Evolutionary conservation across 2,797 vertebrate genomes (phyloP).

Genomic region (Jordanella pulchra): DNA sequence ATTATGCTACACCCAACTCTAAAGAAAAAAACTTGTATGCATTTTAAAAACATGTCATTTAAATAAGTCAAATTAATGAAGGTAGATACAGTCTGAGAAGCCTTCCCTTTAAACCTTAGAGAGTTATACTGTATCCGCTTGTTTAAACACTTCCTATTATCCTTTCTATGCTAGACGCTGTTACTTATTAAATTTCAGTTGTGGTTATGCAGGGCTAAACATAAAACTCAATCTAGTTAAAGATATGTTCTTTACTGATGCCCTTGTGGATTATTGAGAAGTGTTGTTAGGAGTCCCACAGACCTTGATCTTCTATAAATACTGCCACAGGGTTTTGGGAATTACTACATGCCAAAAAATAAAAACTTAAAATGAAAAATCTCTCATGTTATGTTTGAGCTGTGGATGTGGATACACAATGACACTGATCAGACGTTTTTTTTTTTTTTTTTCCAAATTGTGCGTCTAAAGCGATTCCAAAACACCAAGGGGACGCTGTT

Average conservation of each 20-base stretch:
- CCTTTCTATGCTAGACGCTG: not conserved
- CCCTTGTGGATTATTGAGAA: not conserved
- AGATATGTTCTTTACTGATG: not conserved
- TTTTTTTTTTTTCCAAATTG: too few species aligned
- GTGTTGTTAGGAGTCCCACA: not conserved
- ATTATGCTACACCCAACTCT: not conserved
- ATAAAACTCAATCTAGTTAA: not conserved
- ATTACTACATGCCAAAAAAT: not conserved
- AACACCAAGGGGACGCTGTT: too few species aligned
- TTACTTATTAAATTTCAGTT: not conserved
- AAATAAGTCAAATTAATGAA: not conserved
- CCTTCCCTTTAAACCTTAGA: not conserved
- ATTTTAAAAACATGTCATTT: not conserved
- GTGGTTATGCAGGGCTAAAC: not conserved
- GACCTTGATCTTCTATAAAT: not conserved
- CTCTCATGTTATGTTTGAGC: not conserved
- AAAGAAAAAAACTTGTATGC: not conserved
- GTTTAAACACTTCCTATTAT: not conserved
- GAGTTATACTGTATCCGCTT: not conserved
- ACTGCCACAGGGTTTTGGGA: not conserved
- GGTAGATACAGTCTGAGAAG: not conserved
- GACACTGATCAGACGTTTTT: too few species aligned
- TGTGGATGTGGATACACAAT: too few species aligned
- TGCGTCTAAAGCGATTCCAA: too few species aligned
- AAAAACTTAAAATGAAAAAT: not conserved